Base-by-base conservation (phyloP, 1,140 invertebrate genomes). In the Pachyrhynchus sulphureomaculatus region DNA sequence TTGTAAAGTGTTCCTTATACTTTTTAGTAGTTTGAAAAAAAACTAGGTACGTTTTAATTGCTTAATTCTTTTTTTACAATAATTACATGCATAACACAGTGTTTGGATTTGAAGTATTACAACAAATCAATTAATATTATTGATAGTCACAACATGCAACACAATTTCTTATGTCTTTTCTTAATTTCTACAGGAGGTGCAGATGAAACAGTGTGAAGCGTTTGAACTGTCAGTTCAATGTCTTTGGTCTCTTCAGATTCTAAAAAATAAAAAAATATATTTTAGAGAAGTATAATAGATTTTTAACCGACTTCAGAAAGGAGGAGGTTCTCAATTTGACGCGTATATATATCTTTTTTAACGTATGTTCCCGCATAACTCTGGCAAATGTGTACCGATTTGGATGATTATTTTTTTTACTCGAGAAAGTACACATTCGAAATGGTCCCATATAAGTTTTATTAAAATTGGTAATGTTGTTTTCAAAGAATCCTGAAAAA, bases 171-270 rank as follows among this genome's bases (percentile, higher is more conserved):
- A 59, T 68, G 74, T 62, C 64, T 63, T 63, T 72, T 69, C 47
- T 74, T 71, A 45, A 73, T 69, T 45, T 70, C 66, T 47, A 65
- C 64, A 26, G 68, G 44, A 20, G 71, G 60, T 34, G 72, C 61
- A 26, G 68, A 64, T 39, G 69, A 54, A 20, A 67, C 64, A 17
- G 75, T 71, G 62, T 84, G 90, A 5, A 93, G 75, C 0, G 90
- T 93, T 12, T 88, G 90, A 0, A 92, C 88, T 2, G 89, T 92
- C 64, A 93, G 86, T 72, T 93, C 90, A 36, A 93, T 88, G 71
- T 92, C 91, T 73, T 90, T 89, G 15, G 88, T 87, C 61, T 88
- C 86, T 62, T 85, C 85, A 26, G 83, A 81, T 44, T 82, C 81
- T 71, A 77, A 48, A 76, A 72, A 21, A 48, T 41, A 55, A 51